These are phyloP conservation scores for Menura novaehollandiae DNA, from an alignment of 2,113 vertebrate genomes.

Conservation along the genomic window DNA sequence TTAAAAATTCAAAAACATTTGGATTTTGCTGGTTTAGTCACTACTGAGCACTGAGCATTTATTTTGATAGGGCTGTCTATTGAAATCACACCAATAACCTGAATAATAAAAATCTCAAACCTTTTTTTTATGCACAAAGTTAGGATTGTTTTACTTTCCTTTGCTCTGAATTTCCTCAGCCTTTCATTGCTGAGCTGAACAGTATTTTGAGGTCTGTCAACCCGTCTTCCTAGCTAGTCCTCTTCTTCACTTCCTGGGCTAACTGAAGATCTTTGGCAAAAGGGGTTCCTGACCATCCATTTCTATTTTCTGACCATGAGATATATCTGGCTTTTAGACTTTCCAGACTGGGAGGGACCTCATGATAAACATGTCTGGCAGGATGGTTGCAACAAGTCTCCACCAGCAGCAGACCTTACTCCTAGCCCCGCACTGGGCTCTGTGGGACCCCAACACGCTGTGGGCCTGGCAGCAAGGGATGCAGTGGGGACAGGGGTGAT, in stretches of 20 bases:
- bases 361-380: background rate
- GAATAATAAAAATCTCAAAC: background rate
- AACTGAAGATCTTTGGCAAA: background rate
- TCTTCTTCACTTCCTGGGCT: background rate
- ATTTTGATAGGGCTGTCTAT: background rate
- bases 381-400: background rate
- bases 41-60: background rate
- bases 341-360: background rate
- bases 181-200: background rate
- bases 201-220: background rate
- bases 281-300: background rate
- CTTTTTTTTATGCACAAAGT: background rate
- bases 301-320: background rate
- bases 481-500: background rate
- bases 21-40: background rate
- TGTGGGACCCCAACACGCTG: accelerated
- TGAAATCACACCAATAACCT: background rate
- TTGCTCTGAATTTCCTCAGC: background rate
- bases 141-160: background rate
- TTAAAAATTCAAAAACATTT: background rate
- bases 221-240: background rate
- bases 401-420: background rate
- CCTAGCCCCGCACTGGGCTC: accelerated
- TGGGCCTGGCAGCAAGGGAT: background rate
- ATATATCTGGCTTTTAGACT: background rate